phyloP scores from a whole-genome alignment of 2,888 invertebrate species.

The Macaria liturata region DNA sequence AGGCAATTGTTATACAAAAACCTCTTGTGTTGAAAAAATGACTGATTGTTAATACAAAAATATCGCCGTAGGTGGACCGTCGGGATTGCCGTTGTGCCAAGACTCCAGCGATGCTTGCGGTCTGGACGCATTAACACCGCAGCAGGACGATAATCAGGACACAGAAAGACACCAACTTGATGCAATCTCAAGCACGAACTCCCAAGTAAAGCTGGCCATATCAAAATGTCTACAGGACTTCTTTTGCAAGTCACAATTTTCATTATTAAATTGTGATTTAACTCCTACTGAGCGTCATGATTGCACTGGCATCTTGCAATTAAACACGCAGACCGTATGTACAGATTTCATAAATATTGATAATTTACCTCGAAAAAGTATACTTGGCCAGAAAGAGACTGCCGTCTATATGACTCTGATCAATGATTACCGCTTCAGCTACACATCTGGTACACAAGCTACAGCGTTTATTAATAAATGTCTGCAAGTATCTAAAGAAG shows the following conservation, averaged over 20 bases:
- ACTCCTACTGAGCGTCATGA: too few species aligned
- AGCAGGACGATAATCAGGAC: conserved; percentile 30
- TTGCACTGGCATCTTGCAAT: too few species aligned
- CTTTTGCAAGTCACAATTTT: too few species aligned
- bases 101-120: conserved; percentile 54
- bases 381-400: conserved; percentile 43
- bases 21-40: too few species aligned
- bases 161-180: conserved; percentile 1
- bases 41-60: conserved; percentile 40
- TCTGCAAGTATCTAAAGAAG: conserved; percentile 53
- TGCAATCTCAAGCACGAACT: neutral
- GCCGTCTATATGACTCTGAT: conserved; percentile 64
- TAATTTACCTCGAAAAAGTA: conserved; percentile 14
- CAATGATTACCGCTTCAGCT: conserved; percentile 37
- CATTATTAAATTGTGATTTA: too few species aligned
- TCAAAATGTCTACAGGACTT: conserved; percentile 35
- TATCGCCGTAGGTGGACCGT: conserved; percentile 65
- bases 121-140: conserved; percentile 34
- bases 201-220: conserved; percentile 27
- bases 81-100: conserved; percentile 57
- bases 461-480: conserved; percentile 75
- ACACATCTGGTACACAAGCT: conserved; percentile 67
- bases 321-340: too few species aligned
- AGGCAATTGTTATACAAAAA: too few species aligned
- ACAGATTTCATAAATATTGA: conserved; percentile 9